Conservation (phyloP, 2,888 invertebrate species). For the Pomacea canaliculata region DNA sequence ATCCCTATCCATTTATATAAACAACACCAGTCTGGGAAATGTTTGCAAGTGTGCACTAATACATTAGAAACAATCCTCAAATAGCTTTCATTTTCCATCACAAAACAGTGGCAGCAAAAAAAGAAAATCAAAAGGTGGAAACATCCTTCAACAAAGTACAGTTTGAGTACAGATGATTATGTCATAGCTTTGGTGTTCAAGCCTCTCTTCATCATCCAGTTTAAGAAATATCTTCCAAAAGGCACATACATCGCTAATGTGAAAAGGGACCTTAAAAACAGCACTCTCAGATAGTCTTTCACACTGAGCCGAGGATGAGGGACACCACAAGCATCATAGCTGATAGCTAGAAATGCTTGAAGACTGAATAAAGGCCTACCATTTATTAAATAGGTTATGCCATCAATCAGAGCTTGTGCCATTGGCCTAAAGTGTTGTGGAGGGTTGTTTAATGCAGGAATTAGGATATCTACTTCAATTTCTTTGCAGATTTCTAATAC, state of each 20-base stretch:
- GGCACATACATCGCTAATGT: slow-evolving; percentile 12
- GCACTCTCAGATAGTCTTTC: slow-evolving; percentile 1
- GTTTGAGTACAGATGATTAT: neutral
- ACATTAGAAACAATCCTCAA: too few relatives aligned
- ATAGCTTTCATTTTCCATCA: too few relatives aligned
- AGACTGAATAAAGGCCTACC: slow-evolving; percentile 30
- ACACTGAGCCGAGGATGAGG: neutral
- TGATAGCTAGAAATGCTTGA: slow-evolving; percentile 41
- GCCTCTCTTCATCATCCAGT: neutral
- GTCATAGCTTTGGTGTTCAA: neutral
- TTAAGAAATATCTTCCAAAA: neutral
- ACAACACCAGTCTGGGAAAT: too few relatives aligned
- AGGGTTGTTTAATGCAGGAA: slow-evolving; percentile 49
- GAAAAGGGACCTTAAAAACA: slow-evolving; percentile 1
- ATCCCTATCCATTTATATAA: too few relatives aligned
- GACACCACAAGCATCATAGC: slow-evolving; percentile 30
- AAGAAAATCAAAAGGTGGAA: too few relatives aligned
- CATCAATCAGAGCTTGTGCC: slow-evolving; percentile 55
- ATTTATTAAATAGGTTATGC: slow-evolving; percentile 35
- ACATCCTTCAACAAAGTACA: too few relatives aligned
- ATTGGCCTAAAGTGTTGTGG: slow-evolving; percentile 52
- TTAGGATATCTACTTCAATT: slow-evolving; percentile 50
- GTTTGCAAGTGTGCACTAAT: too few relatives aligned
- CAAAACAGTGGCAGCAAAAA: too few relatives aligned
- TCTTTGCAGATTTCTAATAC: slow-evolving; percentile 51